These are phyloP conservation scores for Anoplius nigerrimus DNA, from an alignment of 2,888 invertebrate genomes.

Conservation along the genomic window DNA sequence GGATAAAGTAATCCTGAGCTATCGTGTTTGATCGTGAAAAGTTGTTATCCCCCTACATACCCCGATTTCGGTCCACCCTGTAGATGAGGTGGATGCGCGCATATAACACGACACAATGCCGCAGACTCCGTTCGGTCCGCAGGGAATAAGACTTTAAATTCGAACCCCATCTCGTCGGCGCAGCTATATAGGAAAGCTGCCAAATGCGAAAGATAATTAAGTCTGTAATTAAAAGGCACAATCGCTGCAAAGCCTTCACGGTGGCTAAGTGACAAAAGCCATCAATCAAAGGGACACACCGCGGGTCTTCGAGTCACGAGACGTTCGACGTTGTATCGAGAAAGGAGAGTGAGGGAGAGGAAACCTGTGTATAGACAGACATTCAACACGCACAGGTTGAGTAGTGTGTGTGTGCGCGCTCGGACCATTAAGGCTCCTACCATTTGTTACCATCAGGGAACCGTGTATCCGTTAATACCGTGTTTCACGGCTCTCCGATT, in stretches of 20 bases:
- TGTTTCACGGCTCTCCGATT: slow-evolving; percentile 69
- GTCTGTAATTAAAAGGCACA: slow-evolving; percentile 64
- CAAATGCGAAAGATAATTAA: slow-evolving; percentile 58
- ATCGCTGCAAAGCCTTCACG: slow-evolving; percentile 59
- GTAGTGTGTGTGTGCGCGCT: slow-evolving; percentile 30
- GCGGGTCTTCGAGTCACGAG: slow-evolving; percentile 50
- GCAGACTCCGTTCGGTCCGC: slow-evolving; percentile 36
- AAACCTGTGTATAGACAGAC: slow-evolving; percentile 29
- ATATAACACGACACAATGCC: slow-evolving; percentile 37
- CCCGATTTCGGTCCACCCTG: slow-evolving; percentile 38
- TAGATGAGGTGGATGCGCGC: slow-evolving; percentile 37
- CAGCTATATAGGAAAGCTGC: slow-evolving; percentile 25
- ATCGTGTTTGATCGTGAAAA: no score
- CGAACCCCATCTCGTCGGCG: slow-evolving; percentile 25
- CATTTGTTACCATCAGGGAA: slow-evolving; percentile 71
- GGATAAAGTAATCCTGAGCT: no score
- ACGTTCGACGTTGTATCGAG: slow-evolving; percentile 38
- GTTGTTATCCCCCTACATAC: not conserved
- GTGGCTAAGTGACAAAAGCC: slow-evolving; percentile 71
- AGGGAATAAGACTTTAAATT: slow-evolving; percentile 64
- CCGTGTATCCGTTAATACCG: slow-evolving; percentile 66
- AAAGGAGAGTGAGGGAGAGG: slow-evolving; percentile 21
- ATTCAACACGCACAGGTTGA: slow-evolving; percentile 22
- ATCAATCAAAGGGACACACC: slow-evolving; percentile 71
- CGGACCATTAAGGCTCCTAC: slow-evolving; percentile 68